Evolutionary conservation across 2,888 invertebrate genomes (phyloP), one percentile per base, ranked within the genome.

Genomic region (Beris chalybata): DNA sequence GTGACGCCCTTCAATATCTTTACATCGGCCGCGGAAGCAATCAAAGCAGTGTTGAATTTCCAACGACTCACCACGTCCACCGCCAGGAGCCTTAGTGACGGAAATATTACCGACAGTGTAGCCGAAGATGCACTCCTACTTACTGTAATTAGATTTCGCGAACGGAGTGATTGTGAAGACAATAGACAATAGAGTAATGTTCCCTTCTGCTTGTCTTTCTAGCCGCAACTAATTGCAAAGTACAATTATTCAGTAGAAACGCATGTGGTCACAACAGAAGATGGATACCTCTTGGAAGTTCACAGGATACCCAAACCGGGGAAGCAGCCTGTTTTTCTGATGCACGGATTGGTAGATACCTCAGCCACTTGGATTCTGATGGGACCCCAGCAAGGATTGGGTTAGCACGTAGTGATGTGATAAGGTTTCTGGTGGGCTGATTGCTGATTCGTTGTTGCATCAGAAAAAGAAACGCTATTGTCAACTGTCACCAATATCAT

Each of bases 281-380:
- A 95, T 82, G 91, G 91, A 1, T 94, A 92, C 76, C 85, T 91
- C 31, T 81, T 95, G 71, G 83, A 85, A 67, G 75, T 93, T 79
- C 91, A 93, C 74, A 85, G 93, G 66, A 89, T 94, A 56, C 81
- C 82, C 6, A 77, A 79, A n/a, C 71, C 76, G n/a, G 81, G 80
- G 12, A 85, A 81, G 67, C 85, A 85, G 0, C 83, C 85, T 1
- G 84, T 87, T 1, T 84, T 89, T 58, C 69, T 90, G 54, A 85
- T 88, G 81, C 90, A 90, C 72, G 91, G 94, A 0, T 79, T 95
- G 3, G 78, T 92, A 31, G 87, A 86, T 57, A 88, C 89, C 38
- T 89, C 92, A 0, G 86, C 88, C 15, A 87, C 89, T 73, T 94
- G 87, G 85, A 82, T 94, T 12, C 79, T 90, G 53, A 87, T 89